Base-by-base conservation (phyloP, 2,888 invertebrate genomes). In the Diploptera punctata region DNA sequence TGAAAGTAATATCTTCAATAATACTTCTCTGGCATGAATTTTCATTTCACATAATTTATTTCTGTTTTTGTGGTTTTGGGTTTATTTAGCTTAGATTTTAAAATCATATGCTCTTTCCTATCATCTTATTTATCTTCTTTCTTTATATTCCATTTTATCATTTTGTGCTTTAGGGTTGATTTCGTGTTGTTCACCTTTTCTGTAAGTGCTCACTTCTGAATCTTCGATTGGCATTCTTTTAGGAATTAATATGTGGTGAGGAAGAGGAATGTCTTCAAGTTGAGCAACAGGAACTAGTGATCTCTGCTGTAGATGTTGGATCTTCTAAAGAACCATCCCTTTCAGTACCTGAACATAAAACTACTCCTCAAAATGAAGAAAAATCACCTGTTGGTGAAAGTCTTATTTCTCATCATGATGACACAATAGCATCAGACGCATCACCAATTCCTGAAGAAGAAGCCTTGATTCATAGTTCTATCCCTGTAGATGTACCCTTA, bases 391-490 rank as follows among this genome's bases (percentile, higher is more conserved):
- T n/a, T n/a, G n/a, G 3, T 4, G 26, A 24, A 4, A 21, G n/a
- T 21, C 4, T 52, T 52, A 13, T 52, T 29, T 57, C 57, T 29
- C 31, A 57, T 1, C 43, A 44, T 49, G 88, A 88, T 77, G 84
- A 86, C 75, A 91, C 91, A 5, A 86, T 91, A 61, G 90, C 90
- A 81, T 91, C 91, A 0, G 87, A 87, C 61, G 73, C 74, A 29
- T 76, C 77, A 44, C 90, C 91, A 69, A 90, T 91, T 89, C 91
- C 91, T 1, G 90, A 91, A 80, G 91, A 91, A 82, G 87, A 90
- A 78, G 85, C 86, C 21, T 81, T 80, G 19, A 62, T 75, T 21
- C 61, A 44, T 43, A 47, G 18, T 54, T 29, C 10, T 2, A 3
- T 33, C 21, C 33, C 44, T 44, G 44, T 24, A 29, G 44, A 65